Conservation (phyloP, 2,888 invertebrate genomes). For the Sarcophaga subvicina region DNA sequence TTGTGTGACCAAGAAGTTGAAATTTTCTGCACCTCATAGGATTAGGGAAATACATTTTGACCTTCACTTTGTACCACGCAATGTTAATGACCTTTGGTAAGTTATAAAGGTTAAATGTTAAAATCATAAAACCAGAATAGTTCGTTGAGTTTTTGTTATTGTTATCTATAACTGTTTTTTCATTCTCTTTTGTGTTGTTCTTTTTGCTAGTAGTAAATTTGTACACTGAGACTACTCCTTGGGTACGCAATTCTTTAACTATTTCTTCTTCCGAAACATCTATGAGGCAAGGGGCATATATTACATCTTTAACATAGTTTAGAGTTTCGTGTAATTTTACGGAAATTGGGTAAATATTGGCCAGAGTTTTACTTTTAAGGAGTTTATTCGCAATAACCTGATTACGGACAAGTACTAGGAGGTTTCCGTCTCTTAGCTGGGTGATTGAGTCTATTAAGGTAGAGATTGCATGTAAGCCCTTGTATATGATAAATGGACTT, state of each 20-base stretch:
- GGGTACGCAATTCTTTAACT: slow-evolving; percentile 27
- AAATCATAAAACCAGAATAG: slow-evolving; percentile 3
- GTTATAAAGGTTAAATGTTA: neutral
- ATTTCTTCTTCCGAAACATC: slow-evolving; percentile 52
- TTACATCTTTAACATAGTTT: slow-evolving; percentile 31
- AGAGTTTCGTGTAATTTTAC: slow-evolving; percentile 30
- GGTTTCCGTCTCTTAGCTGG: slow-evolving; percentile 39
- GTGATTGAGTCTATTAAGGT: no score
- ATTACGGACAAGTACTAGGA: slow-evolving; percentile 21
- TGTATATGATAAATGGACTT: no score
- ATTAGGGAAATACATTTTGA: slow-evolving; percentile 15
- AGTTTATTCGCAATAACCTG: slow-evolving; percentile 29
- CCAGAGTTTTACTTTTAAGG: slow-evolving; percentile 62
- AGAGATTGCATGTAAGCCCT: no score
- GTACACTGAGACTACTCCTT: slow-evolving; percentile 26
- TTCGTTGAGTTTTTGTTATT: neutral
- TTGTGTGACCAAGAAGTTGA: slow-evolving; percentile 42
- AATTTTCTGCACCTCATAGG: slow-evolving; percentile 46
- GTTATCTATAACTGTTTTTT: neutral
- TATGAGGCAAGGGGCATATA: slow-evolving; percentile 46
- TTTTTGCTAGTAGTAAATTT: neutral
- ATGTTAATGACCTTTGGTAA: neutral
- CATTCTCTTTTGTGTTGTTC: neutral
- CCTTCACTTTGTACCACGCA: slow-evolving; percentile 9
- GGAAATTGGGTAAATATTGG: slow-evolving; percentile 17